Conservation (phyloP, 2,797 vertebrate genomes). For the Platalea minor region DNA sequence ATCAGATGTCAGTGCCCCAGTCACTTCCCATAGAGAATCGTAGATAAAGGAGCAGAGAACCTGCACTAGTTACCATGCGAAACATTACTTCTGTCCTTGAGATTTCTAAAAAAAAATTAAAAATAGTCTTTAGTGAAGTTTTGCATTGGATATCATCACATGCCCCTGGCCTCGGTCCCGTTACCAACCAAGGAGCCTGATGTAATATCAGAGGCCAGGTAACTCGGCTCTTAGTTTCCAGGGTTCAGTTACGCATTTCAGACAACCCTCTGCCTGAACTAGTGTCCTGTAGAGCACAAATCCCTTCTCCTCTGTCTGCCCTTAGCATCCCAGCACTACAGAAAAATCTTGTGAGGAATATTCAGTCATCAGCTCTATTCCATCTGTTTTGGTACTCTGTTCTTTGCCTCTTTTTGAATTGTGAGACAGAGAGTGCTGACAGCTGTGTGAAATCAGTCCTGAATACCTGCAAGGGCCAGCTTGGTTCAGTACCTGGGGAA, state of each 20-base stretch:
- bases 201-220: not conserved
- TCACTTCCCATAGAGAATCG: not conserved
- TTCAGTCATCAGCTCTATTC: not conserved
- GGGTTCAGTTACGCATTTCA: not conserved
- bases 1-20: not conserved
- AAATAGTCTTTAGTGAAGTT: not conserved
- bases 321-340: not conserved
- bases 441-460: not conserved
- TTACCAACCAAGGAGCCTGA: not conserved
- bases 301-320: not conserved
- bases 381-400: not conserved
- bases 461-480: not conserved
- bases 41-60: not conserved
- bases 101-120: not conserved
- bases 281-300: not conserved
- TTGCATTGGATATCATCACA: rapidly evolving
- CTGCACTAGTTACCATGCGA: not conserved
- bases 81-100: not conserved
- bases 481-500: not conserved
- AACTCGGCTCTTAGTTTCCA: not conserved
- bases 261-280: not conserved
- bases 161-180: not conserved
- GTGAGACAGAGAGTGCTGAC: not conserved
- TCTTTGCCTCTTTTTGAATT: not conserved
- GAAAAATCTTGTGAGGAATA: not conserved